A percentile compares a stretch with the other conserved stretches of the same genome.
These are phyloP conservation scores for Eretmochelys imbricata DNA, from an alignment of 2,113 vertebrate species.

Conservation along the genomic window DNA sequence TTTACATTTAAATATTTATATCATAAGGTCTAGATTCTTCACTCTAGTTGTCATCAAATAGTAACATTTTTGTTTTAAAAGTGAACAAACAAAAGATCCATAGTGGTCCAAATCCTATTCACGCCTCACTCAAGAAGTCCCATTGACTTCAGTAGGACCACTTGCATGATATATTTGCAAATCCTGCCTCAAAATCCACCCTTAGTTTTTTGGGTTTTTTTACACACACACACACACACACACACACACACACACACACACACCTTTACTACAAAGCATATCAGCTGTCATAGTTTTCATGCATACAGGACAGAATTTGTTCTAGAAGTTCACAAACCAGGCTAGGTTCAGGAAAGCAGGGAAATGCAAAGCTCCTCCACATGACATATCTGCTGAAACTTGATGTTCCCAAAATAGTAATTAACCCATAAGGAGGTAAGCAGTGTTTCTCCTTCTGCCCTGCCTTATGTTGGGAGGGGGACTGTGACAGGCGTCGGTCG, in stretches of 20 bases:
- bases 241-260: too few relatives aligned
- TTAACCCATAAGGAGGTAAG: background rate
- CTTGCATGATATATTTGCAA: background rate
- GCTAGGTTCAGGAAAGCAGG: background rate
- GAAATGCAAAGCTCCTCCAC: too few relatives aligned
- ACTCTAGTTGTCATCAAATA: background rate
- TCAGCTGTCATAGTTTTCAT: rapidly evolving
- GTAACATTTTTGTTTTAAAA: background rate
- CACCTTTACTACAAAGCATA: background rate
- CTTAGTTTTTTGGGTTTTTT: background rate
- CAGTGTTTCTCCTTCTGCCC: background rate
- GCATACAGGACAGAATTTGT: background rate
- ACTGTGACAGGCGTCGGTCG: too few relatives aligned
- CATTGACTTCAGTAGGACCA: background rate
- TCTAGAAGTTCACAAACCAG: background rate
- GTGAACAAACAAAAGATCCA: background rate
- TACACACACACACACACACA: rapidly evolving
- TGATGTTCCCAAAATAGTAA: too few relatives aligned
- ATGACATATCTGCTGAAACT: too few relatives aligned
- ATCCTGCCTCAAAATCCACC: background rate
- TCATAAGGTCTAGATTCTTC: background rate
- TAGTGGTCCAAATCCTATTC: background rate
- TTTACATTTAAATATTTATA: conserved; percentile 21
- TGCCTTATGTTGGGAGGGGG: too few relatives aligned
- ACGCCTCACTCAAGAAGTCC: background rate